Evolutionary conservation across 2,113 vertebrate species (phyloP).

Genomic region (Tyrannus savana): DNA sequence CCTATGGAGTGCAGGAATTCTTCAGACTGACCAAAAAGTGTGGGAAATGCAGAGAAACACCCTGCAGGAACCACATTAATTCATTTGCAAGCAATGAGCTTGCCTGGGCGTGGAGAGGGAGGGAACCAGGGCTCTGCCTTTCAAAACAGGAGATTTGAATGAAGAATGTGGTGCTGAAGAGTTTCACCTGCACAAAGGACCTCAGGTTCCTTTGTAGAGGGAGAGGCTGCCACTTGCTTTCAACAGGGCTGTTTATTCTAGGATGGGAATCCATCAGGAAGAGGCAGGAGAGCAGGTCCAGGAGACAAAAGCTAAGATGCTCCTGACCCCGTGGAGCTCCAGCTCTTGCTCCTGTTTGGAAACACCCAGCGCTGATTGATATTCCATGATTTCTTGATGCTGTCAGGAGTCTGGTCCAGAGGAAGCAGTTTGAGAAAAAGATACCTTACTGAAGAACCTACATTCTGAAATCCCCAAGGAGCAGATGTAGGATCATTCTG

Average conservation of each 20-base stretch:
- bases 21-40: background rate
- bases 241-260: constrained; percentile 44
- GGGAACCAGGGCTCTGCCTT: background rate
- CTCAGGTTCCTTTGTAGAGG: background rate
- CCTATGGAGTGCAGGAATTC: rapidly evolving
- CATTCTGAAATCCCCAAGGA: background rate
- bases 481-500: background rate
- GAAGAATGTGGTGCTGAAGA: background rate
- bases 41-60: background rate
- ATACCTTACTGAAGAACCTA: background rate
- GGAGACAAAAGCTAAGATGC: background rate
- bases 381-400: background rate
- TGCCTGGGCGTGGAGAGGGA: background rate
- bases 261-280: constrained; percentile 23
- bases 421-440: background rate
- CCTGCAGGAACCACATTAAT: background rate
- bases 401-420: background rate
- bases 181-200: background rate
- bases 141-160: constrained; percentile 17
- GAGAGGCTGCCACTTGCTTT: constrained; percentile 25
- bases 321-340: background rate
- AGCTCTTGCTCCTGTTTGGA: rapidly evolving
- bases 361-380: background rate
- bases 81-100: background rate
- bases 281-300: background rate